A percentile compares a stretch with the other conserved stretches of the same genome.
These are phyloP conservation scores for Tolypeutes matacus DNA, from an alignment of 2,797 vertebrate species.

Conservation along the genomic window DNA sequence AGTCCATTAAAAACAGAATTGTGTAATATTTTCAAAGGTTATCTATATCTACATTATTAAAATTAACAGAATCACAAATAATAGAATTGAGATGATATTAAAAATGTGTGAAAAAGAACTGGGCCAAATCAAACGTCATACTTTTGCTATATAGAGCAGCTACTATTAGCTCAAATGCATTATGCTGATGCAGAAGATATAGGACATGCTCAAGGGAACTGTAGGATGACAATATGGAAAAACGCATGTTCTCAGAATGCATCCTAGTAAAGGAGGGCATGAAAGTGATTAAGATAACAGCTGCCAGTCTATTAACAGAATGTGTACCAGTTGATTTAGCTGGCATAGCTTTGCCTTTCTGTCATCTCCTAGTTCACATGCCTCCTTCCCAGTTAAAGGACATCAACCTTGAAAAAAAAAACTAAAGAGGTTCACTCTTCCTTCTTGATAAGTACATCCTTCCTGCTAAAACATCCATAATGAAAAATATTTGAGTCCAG, in stretches of 20 bases:
- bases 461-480: conserved; percentile 30
- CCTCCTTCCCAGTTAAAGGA: conserved; percentile 2
- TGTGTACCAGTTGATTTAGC: background rate
- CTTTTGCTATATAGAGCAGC: background rate
- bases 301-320: background rate
- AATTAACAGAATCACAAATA: background rate
- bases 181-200: background rate
- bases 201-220: background rate
- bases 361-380: background rate
- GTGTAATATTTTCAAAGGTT: background rate
- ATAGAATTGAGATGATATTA: background rate
- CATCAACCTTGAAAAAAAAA: background rate
- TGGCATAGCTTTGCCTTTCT: background rate
- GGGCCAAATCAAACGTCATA: background rate
- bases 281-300: background rate
- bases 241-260: background rate
- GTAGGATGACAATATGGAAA: background rate
- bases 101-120: background rate
- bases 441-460: background rate
- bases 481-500: conserved; percentile 1
- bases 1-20: background rate
- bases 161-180: background rate
- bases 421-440: background rate
- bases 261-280: background rate
- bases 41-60: background rate